Percentiles rank a stretch among this genome's conserved stretches.
These are phyloP conservation scores for Eretmochelys imbricata DNA, from an alignment of 2,113 vertebrate species.

Conservation along the genomic window DNA sequence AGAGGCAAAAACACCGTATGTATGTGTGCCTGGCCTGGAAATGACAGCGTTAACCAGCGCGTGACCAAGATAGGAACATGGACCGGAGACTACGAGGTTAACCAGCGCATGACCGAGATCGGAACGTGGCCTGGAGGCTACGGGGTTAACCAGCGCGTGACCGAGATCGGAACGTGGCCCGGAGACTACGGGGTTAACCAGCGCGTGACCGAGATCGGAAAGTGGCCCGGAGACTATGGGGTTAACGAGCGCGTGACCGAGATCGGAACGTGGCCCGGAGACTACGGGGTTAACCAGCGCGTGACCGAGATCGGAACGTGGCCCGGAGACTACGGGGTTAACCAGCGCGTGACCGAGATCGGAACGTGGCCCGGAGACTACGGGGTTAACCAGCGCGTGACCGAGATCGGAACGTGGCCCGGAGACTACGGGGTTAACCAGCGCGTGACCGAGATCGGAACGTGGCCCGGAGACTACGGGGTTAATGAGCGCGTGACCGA, in stretches of 20 bases:
- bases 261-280: not conserved
- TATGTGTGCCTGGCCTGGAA: not conserved
- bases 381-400: fast-evolving
- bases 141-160: not conserved
- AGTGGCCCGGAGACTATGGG: not conserved
- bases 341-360: fast-evolving
- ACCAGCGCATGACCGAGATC: fast-evolving
- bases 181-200: too few relatives aligned
- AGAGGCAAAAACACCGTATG: not conserved
- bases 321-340: too few relatives aligned
- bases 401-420: not conserved
- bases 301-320: not conserved
- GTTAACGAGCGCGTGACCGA: fast-evolving
- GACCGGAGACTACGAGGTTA: not conserved
- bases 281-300: not conserved
- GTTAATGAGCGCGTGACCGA: fast-evolving
- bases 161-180: not conserved
- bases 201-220: fast-evolving
- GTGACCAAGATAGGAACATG: not conserved
- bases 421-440: not conserved
- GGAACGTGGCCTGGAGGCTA: not conserved
- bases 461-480: not conserved
- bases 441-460: not conserved
- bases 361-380: not conserved
- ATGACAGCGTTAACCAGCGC: not conserved